Base-by-base conservation (phyloP, 2,888 invertebrate species). In the Empis stercorea region DNA sequence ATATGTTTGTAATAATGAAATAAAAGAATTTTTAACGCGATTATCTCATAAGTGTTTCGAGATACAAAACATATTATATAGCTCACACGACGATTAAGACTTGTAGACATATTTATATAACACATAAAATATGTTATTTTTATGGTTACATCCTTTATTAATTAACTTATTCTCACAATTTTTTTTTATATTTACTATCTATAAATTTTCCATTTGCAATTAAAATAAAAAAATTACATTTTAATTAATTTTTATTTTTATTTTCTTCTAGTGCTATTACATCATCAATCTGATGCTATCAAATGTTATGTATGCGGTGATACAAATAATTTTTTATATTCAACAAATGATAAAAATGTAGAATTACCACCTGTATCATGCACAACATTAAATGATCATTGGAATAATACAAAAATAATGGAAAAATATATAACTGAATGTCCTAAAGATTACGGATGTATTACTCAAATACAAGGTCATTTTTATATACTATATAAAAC, bases 291-390 rank as follows among this genome's bases (percentile, higher is more conserved):
- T 2, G 11, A 43, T 30, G 44, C 50, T 17, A 46, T 52, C 14
- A 50, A 48, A 46, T 52, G 52, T 43, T 52, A 52, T 30, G 40
- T 50, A 34, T 52, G 52, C 15, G 52, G 52, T 15, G 50, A 52
- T 20, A 38, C 44, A 5, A 20, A 27, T 27, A 40, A 40, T 40
- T 20, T 40, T 14, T 14, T 40, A 27, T 27, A 23, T n/a, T 13
- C 13, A n/a, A n/a, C 34, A 7, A 34, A 34, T 3, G 17, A 40
- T 40, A 14, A n/a, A 14, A 40, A 20, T 6, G 23, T 9, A 27
- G 9, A 20, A 16, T 40, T n/a, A 40, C 20, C 14, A 20, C 20
- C 20, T 23, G 14, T 27, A 3, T 27, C 40, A 20, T 40, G 40
- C 20, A 20, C 20, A n/a, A 20, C 20, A 40, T 27, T 40, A 14